Evolutionary conservation across 2,113 vertebrate genomes (phyloP).

Genomic region (Cranoglanis bouderius): DNA sequence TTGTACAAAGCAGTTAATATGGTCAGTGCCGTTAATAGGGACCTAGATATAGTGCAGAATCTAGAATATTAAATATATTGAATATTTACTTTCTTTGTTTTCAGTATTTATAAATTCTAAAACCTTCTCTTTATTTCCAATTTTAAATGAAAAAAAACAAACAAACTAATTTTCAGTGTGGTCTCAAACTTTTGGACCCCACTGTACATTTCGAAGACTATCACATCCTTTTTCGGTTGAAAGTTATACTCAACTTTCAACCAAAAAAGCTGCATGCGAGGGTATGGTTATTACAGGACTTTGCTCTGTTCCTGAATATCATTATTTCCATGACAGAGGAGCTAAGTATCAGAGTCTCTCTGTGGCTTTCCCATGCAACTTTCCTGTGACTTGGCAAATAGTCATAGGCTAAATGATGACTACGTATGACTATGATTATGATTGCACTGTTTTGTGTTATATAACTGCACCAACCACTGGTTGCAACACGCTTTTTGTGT

Average conservation of each 20-base stretch:
- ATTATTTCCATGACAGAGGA: not conserved
- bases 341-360: not conserved
- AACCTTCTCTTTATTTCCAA: not conserved
- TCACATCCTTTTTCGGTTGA: not conserved
- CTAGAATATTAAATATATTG: not conserved
- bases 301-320: not conserved
- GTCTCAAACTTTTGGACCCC: not conserved
- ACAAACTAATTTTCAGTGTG: not conserved
- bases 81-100: not conserved
- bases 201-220: not conserved
- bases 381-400: not conserved
- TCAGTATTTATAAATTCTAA: not conserved
- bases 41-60: not conserved
- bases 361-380: slow-evolving; percentile 23
- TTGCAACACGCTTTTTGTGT: slow-evolving; percentile 31
- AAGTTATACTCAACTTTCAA: not conserved
- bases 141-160: not conserved
- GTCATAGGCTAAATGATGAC: not conserved
- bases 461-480: slow-evolving; percentile 41
- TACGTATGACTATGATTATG: not conserved
- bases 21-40: not conserved
- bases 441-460: slow-evolving; percentile 37
- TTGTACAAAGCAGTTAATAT: not conserved
- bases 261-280: not conserved
- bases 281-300: not conserved